phyloP scores from a whole-genome alignment of 1,140 invertebrate species.

The Drosophila obscura region DNA sequence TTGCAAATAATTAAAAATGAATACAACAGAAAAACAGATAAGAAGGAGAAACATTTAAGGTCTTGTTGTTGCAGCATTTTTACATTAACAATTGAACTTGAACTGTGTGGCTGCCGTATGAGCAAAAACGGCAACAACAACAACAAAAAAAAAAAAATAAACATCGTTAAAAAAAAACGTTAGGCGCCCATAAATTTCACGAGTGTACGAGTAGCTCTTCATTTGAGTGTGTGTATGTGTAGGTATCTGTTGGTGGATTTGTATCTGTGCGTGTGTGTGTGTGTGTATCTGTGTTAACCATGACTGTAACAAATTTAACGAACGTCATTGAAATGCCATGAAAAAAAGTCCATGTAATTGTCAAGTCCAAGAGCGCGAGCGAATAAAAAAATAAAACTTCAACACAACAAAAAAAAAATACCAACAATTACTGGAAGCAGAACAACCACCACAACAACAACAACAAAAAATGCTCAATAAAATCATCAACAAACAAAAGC shows the following conservation, averaged over 20 bases:
- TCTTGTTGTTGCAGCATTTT: conserved; percentile 44
- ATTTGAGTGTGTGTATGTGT: conserved; percentile 7
- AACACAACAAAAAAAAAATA: no score
- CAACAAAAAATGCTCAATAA: conserved; percentile 56
- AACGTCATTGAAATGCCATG: conserved; percentile 77
- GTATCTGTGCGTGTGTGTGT: conserved; percentile 2
- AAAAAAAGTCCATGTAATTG: conserved; percentile 77
- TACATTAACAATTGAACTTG: conserved; percentile 80
- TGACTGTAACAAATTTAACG: conserved; percentile 81
- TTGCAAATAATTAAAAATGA: conserved; percentile 52
- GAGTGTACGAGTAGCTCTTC: conserved; percentile 49
- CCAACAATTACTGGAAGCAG: conserved; percentile 4
- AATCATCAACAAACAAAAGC: conserved; percentile 38
- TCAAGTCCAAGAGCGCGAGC: conserved; percentile 80
- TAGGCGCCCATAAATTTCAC: conserved; percentile 57
- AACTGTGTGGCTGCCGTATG: conserved; percentile 69
- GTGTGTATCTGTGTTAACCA: conserved; percentile 64
- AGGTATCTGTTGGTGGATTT: neutral
- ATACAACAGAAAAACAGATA: conserved; percentile 46
- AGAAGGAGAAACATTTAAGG: conserved; percentile 43
- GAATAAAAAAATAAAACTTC: conserved; percentile 41
- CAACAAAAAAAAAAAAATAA: conserved; percentile 43
- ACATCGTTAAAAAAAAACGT: conserved; percentile 46
- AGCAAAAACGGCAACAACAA: conserved; percentile 29
- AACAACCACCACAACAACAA: neutral